A percentile compares a stretch with the other conserved stretches of the same genome.
phyloP scores from a whole-genome alignment of 1,140 invertebrate genomes.

The Penaeus japonicus region DNA sequence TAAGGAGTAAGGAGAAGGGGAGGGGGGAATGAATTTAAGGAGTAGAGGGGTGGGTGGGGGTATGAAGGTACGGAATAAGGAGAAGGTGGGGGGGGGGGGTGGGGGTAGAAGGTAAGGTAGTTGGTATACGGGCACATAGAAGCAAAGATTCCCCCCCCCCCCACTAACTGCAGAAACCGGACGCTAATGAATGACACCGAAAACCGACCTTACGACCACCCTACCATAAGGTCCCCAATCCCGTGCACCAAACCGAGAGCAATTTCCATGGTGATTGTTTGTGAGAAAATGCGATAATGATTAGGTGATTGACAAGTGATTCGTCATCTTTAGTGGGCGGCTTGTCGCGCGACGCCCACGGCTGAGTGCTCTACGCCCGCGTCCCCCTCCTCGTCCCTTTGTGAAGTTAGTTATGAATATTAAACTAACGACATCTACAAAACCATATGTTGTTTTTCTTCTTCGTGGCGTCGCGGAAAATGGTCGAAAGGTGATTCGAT shows the following conservation, averaged over 20 bases:
- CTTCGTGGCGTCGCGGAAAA: too few species aligned
- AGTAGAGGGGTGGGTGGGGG: too few species aligned
- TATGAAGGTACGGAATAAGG: too few species aligned
- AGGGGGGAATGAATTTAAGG: too few species aligned
- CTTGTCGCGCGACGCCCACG: neutral
- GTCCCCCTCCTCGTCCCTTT: neutral
- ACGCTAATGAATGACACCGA: slow-evolving; percentile 18
- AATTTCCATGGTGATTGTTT: slow-evolving; percentile 4
- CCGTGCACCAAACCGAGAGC: neutral
- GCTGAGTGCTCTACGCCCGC: neutral
- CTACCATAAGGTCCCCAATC: neutral
- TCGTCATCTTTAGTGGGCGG: slow-evolving; percentile 28
- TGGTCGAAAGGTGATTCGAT: too few species aligned
- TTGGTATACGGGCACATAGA: too few species aligned
- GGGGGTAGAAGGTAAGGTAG: too few species aligned
- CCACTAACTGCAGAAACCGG: neutral
- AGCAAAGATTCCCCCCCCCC: neutral
- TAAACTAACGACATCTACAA: too few species aligned
- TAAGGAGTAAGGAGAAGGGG: too few species aligned
- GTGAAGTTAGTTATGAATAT: too few species aligned
- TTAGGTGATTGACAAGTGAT: slow-evolving; percentile 29
- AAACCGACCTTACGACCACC: neutral
- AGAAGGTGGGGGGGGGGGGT: too few species aligned
- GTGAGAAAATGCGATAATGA: slow-evolving; percentile 39
- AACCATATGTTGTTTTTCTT: too few species aligned